Evolutionary conservation across 1,140 invertebrate species (phyloP).

Genomic region (Drosophila simulans): DNA sequence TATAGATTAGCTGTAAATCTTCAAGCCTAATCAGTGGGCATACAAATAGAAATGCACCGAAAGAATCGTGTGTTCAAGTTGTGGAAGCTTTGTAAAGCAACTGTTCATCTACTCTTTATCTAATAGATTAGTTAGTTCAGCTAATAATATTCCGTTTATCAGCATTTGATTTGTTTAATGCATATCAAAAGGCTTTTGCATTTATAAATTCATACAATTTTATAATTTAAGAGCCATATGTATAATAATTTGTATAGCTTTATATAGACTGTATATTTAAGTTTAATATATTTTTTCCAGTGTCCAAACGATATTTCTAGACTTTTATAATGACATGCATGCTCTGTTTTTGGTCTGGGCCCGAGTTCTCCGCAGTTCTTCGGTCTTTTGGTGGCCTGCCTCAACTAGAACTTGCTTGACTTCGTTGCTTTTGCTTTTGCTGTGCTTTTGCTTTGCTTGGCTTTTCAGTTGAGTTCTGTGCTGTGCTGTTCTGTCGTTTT

Average conservation of each 20-base stretch:
- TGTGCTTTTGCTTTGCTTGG: constrained; percentile 14
- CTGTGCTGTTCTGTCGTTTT: constrained; percentile 5
- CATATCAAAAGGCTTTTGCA: too few relatives aligned
- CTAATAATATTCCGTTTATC: too few relatives aligned
- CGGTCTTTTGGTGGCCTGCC: constrained; percentile 52
- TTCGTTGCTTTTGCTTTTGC: constrained; percentile 46
- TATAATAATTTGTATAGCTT: too few relatives aligned
- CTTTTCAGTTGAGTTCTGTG: constrained; percentile 1
- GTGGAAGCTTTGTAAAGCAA: too few relatives aligned
- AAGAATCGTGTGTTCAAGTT: background rate
- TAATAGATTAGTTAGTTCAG: too few relatives aligned
- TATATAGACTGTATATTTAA: too few relatives aligned
- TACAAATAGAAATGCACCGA: constrained; percentile 6
- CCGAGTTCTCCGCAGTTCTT: constrained; percentile 17
- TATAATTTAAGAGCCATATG: too few relatives aligned
- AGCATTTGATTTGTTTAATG: too few relatives aligned
- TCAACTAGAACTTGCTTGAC: constrained; percentile 83
- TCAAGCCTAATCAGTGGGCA: constrained; percentile 60
- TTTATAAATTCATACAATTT: too few relatives aligned
- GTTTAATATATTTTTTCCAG: background rate
- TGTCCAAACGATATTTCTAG: constrained; percentile 45
- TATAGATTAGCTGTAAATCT: constrained; percentile 78
- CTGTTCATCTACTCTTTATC: too few relatives aligned
- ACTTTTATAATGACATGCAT: constrained; percentile 51
- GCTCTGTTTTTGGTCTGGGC: constrained; percentile 19